Base-by-base conservation (phyloP, 2,888 invertebrate genomes). In the Morinoia aosen region DNA sequence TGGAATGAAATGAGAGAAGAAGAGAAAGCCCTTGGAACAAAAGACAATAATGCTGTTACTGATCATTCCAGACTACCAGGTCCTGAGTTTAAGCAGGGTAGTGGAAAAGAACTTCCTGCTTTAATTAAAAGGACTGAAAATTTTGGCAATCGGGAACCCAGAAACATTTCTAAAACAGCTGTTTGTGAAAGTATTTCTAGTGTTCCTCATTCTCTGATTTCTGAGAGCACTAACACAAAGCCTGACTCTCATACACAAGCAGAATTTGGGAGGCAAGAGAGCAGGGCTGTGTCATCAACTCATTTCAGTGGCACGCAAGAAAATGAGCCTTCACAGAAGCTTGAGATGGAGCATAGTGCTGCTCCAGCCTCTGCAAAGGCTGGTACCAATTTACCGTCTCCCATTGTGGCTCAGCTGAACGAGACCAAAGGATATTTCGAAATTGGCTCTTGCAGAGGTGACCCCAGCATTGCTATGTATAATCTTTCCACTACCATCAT, bases 381-480 rank as follows among this genome's bases (percentile, higher is more conserved):
- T 33, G 19, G 76, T 33, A 33, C 25, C 76, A 76, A 76, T 16
- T 33, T 76, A 33, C 90, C 39, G 39, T 19, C 90, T 90, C 90
- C 90, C 39, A 90, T 93, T 0, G 57, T 93, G 39, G 93, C 93
- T 57, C 93, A 93, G 58, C 93, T 95, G 14, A 95, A 95, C 61
- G 64, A 95, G 61, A 58, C 95, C 40, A 95, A 58, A 95, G 95
- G 95, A 10, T 95, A 95, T 33, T 95, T 95, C n/a, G 95, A 95
- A 56, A 61, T 95, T 95, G 95, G 95, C 25, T 93, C 57, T 48
- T 93, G 93, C 57, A 93, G 57, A 56, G 57, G 57, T 93, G 57
- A 93, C 56, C 57, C 93, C 57, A 8, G 16, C 39, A 57, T 93
- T 48, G n/a, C 93, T 57, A 93, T 93, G 93, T 48, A 93, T 93